Conservation (phyloP, 2,888 invertebrate species). For the Branchipolynoe longqiensis region DNA sequence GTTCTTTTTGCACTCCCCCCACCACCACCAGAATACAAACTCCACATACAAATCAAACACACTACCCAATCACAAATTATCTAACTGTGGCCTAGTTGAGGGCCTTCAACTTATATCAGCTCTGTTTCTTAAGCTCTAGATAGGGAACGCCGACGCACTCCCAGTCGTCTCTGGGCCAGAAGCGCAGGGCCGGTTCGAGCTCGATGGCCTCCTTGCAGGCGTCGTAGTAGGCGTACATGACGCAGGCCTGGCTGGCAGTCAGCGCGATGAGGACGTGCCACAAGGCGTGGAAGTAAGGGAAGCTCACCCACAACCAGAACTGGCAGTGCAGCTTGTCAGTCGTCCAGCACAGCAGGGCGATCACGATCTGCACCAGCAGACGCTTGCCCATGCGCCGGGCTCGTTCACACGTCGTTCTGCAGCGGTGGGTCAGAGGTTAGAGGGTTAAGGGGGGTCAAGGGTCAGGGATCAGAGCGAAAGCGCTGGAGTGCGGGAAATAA, state of each 20-base stretch:
- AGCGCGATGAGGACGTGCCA: slow-evolving; percentile 92
- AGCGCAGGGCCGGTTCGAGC: neutral
- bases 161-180: slow-evolving; percentile 38
- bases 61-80: too few relatives aligned
- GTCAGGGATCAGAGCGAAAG: too few relatives aligned
- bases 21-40: too few relatives aligned
- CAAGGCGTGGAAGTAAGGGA: slow-evolving; percentile 91
- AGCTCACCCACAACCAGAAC: slow-evolving; percentile 89
- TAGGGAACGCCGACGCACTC: slow-evolving; percentile 50
- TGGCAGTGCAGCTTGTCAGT: slow-evolving; percentile 90
- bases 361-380: slow-evolving; percentile 86
- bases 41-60: too few relatives aligned
- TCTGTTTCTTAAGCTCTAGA: neutral
- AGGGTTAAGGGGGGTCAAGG: too few relatives aligned
- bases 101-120: too few relatives aligned
- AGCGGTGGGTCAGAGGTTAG: too few relatives aligned
- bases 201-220: slow-evolving; percentile 1
- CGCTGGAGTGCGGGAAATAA: too few relatives aligned
- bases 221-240: slow-evolving; percentile 51
- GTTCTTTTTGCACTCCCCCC: too few relatives aligned
- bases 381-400: slow-evolving; percentile 85
- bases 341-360: slow-evolving; percentile 90
- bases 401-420: slow-evolving; percentile 46
- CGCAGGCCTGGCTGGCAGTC: slow-evolving; percentile 72
- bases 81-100: too few relatives aligned